Percentiles rank a stretch among this genome's conserved stretches.
Evolutionary conservation across 1,140 invertebrate species (phyloP).

Genomic region (Lordiphosa collinella): DNA sequence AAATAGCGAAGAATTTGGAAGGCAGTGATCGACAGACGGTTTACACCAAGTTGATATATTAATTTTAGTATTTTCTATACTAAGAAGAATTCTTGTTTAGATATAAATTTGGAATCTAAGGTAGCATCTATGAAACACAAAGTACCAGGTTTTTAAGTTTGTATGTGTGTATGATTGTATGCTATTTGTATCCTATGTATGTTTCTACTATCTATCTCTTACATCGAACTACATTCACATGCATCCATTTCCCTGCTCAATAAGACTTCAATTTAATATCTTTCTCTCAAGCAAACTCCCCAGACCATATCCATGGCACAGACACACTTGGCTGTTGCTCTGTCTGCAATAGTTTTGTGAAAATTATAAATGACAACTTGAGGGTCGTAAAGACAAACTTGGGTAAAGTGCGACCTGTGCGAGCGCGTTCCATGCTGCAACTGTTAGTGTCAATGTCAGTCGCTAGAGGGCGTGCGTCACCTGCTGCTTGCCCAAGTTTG

Average conservation of each 20-base stretch:
- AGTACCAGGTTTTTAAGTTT: too few species aligned
- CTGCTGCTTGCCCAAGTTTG: conserved; percentile 39
- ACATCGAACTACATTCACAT: background rate
- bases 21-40: too few species aligned
- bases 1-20: too few species aligned
- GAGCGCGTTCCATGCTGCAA: conserved; percentile 40
- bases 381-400: conserved; percentile 43
- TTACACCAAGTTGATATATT: too few species aligned
- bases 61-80: too few species aligned
- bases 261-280: too few species aligned
- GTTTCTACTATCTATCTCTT: too few species aligned
- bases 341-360: conserved; percentile 18
- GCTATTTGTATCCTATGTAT: too few species aligned
- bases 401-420: conserved; percentile 12
- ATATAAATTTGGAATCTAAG: too few species aligned
- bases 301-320: conserved; percentile 9
- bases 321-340: conserved; percentile 19
- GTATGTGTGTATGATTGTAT: too few species aligned
- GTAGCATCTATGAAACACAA: too few species aligned
- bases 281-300: background rate
- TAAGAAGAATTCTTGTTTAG: too few species aligned
- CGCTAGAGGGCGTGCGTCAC: conserved; percentile 39
- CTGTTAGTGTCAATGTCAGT: conserved; percentile 58
- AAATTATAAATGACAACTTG: conserved; percentile 50
- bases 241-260: background rate